Evolutionary conservation across 2,113 vertebrate genomes (phyloP).

Genomic region (Catagonus wagneri): DNA sequence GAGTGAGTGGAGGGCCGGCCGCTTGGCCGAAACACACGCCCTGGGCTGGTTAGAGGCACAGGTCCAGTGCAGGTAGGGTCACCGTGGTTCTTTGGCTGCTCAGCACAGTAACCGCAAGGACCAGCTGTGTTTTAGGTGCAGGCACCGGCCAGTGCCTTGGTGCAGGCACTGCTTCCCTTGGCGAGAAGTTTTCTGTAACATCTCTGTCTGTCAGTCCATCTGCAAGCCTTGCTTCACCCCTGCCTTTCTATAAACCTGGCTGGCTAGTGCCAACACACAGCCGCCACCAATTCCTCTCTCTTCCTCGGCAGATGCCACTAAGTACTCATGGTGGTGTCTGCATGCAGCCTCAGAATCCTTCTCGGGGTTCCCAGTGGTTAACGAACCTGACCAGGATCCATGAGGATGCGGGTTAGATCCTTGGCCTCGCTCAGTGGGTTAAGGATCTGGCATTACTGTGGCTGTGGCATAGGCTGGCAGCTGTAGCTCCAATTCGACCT

Average conservation of each 20-base stretch:
- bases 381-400: no score
- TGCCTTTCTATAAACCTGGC: background rate
- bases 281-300: background rate
- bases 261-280: background rate
- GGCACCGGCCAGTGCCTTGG: rapidly evolving
- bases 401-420: no score
- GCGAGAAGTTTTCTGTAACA: background rate
- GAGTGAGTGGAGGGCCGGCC: rapidly evolving
- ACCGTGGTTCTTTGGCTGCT: background rate
- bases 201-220: background rate
- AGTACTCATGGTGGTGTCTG: rapidly evolving
- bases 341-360: background rate
- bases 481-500: no score
- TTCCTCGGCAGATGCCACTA: rapidly evolving
- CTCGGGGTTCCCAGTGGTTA: background rate
- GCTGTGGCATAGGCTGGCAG: no score
- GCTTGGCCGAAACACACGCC: rapidly evolving
- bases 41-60: background rate
- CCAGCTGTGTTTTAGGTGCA: background rate
- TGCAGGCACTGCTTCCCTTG: rapidly evolving
- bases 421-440: no score
- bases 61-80: constrained; percentile 21
- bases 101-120: background rate
- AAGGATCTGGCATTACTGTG: no score
- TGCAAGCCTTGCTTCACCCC: background rate